Conservation (phyloP, 2,888 invertebrate species). For the Erebia palarica region DNA sequence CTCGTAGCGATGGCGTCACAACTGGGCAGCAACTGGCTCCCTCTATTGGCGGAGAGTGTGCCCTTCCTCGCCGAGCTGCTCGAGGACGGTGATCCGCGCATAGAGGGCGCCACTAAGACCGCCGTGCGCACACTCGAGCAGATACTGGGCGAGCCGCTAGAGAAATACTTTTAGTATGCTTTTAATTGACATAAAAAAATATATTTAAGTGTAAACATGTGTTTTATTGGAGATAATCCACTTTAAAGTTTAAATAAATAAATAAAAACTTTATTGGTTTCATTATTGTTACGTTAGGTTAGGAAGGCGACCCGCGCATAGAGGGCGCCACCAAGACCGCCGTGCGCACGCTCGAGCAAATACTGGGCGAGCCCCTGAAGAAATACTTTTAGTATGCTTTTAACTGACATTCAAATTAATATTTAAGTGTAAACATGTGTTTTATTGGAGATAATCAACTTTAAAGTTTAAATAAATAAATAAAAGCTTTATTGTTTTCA, state of each 20-base stretch:
- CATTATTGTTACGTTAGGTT: no score
- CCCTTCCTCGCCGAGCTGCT: conserved; percentile 96
- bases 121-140: conserved; percentile 93
- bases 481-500: no score
- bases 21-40: conserved; percentile 93
- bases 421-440: no score
- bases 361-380: conserved; percentile 94
- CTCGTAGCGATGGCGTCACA: conserved; percentile 91
- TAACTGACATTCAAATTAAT: no score
- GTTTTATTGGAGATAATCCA: no score
- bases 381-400: conserved; percentile 86
- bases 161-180: conserved; percentile 93
- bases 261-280: no score
- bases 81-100: conserved; percentile 93
- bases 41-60: conserved; percentile 94
- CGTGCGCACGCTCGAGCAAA: conserved; percentile 91
- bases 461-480: no score
- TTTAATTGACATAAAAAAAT: conserved; percentile 68
- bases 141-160: conserved; percentile 94
- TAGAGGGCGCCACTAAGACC: conserved; percentile 90
- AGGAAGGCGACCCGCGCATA: conserved; percentile 93
- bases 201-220: not conserved
- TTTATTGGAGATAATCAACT: no score
- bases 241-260: no score
- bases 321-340: conserved; percentile 91